Percentiles rank a stretch among this genome's conserved stretches.
Conservation (phyloP, 2,888 invertebrate genomes). For the Drosophila planitibia region DNA sequence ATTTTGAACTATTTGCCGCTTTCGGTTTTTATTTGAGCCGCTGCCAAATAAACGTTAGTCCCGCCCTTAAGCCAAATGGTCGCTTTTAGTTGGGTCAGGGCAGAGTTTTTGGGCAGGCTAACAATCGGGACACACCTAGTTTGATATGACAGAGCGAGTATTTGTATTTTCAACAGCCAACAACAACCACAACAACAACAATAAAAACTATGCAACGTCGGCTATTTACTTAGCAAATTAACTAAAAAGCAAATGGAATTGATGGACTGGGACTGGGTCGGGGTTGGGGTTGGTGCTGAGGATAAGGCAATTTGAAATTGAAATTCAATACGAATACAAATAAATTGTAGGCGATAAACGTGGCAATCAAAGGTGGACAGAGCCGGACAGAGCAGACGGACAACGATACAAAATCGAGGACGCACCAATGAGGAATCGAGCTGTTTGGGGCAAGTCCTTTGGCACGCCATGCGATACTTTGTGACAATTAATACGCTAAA, state of each 20-base stretch:
- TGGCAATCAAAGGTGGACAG: constrained; percentile 69
- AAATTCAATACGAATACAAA: constrained; percentile 80
- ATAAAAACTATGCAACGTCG: constrained; percentile 19
- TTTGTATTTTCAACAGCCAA: constrained; percentile 3
- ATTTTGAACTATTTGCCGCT: background rate
- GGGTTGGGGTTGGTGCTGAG: background rate
- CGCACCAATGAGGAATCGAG: constrained; percentile 47
- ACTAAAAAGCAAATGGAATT: constrained; percentile 67
- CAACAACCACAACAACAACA: background rate
- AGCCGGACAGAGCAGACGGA: background rate
- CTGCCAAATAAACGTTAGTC: constrained; percentile 1
- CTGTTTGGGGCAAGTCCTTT: constrained; percentile 13
- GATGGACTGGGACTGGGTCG: background rate
- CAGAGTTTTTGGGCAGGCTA: constrained; percentile 3
- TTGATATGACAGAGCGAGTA: constrained; percentile 27
- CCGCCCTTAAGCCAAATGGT: constrained; percentile 9
- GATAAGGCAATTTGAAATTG: constrained; percentile 72
- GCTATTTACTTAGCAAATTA: constrained; percentile 79
- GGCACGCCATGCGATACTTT: constrained; percentile 70
- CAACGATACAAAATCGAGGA: constrained; percentile 19
- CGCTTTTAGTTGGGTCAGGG: constrained; percentile 15
- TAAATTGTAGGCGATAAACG: constrained; percentile 78
- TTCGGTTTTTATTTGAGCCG: constrained; percentile 3
- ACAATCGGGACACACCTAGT: constrained; percentile 42
- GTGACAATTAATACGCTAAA: constrained; percentile 83